Conservation (phyloP, 2,888 invertebrate genomes). For the Cecidostiba fungosa region DNA sequence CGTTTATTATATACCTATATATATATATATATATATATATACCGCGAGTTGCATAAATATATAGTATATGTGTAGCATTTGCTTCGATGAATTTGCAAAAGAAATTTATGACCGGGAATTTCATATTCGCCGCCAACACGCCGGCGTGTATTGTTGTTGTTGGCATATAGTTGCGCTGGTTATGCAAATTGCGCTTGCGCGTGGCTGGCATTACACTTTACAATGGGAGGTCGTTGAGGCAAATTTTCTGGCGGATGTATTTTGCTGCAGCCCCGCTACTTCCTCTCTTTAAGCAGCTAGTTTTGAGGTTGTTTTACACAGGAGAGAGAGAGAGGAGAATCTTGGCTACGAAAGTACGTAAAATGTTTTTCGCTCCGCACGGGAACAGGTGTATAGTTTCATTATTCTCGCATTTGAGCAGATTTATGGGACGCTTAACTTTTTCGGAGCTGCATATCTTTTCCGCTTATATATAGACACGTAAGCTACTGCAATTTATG, state of each 20-base stretch:
- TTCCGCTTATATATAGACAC: background rate
- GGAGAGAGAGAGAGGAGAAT: background rate
- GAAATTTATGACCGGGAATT: slow-evolving; percentile 42
- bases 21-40: too few relatives aligned
- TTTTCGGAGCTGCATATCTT: background rate
- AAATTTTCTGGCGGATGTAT: slow-evolving; percentile 15
- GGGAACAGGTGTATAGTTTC: slow-evolving; percentile 29
- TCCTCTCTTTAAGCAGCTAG: background rate
- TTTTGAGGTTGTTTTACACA: slow-evolving; percentile 8
- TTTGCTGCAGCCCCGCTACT: background rate
- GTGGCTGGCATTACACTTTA: slow-evolving; percentile 38
- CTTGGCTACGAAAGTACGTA: background rate
- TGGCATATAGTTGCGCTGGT: slow-evolving; percentile 16
- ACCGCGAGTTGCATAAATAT: too few relatives aligned
- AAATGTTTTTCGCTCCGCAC: background rate
- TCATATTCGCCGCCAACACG: slow-evolving; percentile 23
- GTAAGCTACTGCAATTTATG: background rate
- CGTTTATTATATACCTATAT: background rate
- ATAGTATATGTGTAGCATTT: background rate
- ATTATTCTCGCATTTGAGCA: slow-evolving; percentile 20
- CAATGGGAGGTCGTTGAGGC: background rate
- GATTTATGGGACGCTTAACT: slow-evolving; percentile 26
- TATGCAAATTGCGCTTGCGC: slow-evolving; percentile 58
- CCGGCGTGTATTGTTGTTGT: background rate
- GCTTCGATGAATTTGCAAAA: slow-evolving; percentile 53